These are phyloP conservation scores for Drosophila prosaltans DNA, from an alignment of 1,140 invertebrate genomes.

Conservation along the genomic window DNA sequence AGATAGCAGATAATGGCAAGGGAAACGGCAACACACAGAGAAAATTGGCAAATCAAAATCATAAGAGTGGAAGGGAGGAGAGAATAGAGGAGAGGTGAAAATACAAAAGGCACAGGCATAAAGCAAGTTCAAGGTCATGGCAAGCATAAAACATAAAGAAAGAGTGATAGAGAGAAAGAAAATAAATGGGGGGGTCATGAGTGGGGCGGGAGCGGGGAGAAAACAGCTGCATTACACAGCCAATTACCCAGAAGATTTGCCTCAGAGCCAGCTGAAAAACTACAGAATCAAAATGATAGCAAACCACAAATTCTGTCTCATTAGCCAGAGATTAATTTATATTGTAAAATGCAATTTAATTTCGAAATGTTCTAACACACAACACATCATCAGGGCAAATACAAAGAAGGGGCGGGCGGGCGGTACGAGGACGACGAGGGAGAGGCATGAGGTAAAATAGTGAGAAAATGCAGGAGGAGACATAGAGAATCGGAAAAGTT, in stretches of 20 bases:
- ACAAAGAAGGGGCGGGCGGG: too few relatives aligned
- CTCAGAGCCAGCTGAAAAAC: not conserved
- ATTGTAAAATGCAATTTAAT: conserved; percentile 55
- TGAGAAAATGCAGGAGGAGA: too few relatives aligned
- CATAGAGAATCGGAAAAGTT: too few relatives aligned
- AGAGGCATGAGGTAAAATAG: too few relatives aligned
- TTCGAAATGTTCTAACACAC: conserved; percentile 54
- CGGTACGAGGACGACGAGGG: too few relatives aligned
- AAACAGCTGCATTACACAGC: conserved; percentile 37
- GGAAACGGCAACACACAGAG: not conserved
- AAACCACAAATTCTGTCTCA: conserved; percentile 61
- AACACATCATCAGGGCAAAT: too few relatives aligned
- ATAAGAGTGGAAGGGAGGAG: not conserved
- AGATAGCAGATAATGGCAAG: too few relatives aligned
- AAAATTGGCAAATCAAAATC: not conserved
- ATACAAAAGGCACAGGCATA: not conserved
- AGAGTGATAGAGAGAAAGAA: not conserved
- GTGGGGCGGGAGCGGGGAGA: not conserved
- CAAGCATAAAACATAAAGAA: conserved; percentile 2
- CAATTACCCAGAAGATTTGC: conserved; percentile 46
- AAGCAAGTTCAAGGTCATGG: not conserved
- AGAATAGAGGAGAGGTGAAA: not conserved
- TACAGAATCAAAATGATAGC: conserved; percentile 24
- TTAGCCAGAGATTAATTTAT: conserved; percentile 70
- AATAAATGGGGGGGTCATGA: not conserved